phyloP scores from a whole-genome alignment of 2,113 vertebrate species.

The human (Homo sapiens) region GRCh38 chr6:19645501-19646000 shows the following conservation, averaged over 20 bases:
- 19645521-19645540: neutral
- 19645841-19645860: neutral
- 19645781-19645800: no score
- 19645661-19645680: neutral
- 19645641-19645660: no score
- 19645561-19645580: neutral
- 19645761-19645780: neutral
- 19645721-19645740: neutral
- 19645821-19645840: neutral
- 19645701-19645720: no score
- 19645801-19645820: no score
- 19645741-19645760: neutral
- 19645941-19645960: neutral
- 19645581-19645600: neutral
- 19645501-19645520: neutral
- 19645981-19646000: slow-evolving; percentile 21
- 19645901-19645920: neutral
- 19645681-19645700: neutral
- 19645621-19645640: neutral
- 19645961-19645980: neutral
- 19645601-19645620: neutral
- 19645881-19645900: neutral
- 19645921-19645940: slow-evolving; percentile 8
- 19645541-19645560: neutral
- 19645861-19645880: neutral